These are phyloP conservation scores for Phoenicopterus ruber DNA, from an alignment of 2,113 vertebrate species.

Conservation along the genomic window DNA sequence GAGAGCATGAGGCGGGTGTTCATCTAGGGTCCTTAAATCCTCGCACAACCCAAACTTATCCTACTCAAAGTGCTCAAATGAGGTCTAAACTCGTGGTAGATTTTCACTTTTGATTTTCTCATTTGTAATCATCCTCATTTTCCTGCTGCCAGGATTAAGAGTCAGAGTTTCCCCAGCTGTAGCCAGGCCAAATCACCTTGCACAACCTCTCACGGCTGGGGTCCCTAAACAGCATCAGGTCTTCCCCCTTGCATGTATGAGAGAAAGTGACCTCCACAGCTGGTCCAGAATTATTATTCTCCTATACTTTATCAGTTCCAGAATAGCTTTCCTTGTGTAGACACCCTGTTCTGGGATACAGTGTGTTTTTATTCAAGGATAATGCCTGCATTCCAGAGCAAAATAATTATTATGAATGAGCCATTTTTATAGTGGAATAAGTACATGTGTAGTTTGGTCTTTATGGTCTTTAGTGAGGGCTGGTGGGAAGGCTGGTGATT, in stretches of 20 bases:
- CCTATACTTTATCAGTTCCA: background rate
- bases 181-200: background rate
- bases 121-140: background rate
- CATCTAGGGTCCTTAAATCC: background rate
- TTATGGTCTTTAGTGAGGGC: background rate
- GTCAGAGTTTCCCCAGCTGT: background rate
- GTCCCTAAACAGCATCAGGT: background rate
- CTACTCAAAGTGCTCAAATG: background rate
- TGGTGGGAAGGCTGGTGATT: slow-evolving; percentile 46
- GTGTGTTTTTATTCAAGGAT: slow-evolving; percentile 25
- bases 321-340: background rate
- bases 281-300: background rate
- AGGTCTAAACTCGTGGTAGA: background rate
- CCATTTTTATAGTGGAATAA: slow-evolving; percentile 40
- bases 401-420: slow-evolving; percentile 50
- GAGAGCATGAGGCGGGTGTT: background rate
- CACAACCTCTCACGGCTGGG: background rate
- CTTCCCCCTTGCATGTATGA: background rate
- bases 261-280: background rate
- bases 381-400: slow-evolving; percentile 1
- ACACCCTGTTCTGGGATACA: background rate
- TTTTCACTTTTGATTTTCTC: too few species aligned
- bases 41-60: background rate
- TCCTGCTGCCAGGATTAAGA: background rate
- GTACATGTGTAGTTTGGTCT: slow-evolving; percentile 52